Evolutionary conservation across 2,113 vertebrate genomes (phyloP).

Genomic region (Limnothrissa miodon): DNA sequence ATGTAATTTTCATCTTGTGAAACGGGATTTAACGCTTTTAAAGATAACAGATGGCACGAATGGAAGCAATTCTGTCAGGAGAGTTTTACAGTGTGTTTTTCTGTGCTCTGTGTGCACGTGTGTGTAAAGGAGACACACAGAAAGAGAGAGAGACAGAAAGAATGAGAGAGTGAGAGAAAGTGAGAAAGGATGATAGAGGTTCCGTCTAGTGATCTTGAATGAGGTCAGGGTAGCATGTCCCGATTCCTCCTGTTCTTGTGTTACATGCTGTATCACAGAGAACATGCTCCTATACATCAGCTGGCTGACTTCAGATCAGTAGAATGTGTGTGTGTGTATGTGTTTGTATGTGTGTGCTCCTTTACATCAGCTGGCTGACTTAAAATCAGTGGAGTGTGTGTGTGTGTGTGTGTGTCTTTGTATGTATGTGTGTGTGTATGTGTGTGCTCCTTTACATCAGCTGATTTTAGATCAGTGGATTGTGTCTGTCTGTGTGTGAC

Average conservation of each 20-base stretch:
- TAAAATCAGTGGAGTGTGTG: too few relatives aligned
- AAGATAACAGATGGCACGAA: background rate
- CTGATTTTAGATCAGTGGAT: too few relatives aligned
- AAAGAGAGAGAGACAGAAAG: background rate
- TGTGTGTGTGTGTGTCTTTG: too few relatives aligned
- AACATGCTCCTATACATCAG: background rate
- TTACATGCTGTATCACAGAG: background rate
- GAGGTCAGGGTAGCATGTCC: background rate
- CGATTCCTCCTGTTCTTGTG: background rate
- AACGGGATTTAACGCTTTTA: background rate
- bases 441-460: too few relatives aligned
- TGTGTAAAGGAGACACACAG: background rate
- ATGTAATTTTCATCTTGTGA: background rate
- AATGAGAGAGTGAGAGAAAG: background rate
- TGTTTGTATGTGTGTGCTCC: too few relatives aligned
- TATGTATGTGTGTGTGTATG: too few relatives aligned
- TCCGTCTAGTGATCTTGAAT: background rate
- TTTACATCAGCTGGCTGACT: too few relatives aligned
- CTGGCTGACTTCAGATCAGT: background rate
- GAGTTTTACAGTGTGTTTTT: background rate
- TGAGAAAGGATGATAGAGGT: background rate
- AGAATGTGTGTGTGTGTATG: too few relatives aligned
- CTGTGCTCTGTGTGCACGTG: background rate
- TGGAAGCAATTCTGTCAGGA: background rate
- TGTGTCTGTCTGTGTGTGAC: too few relatives aligned